Evolutionary conservation across 2,888 invertebrate species (phyloP), one percentile per base, ranked within the genome.

Genomic region (Drosophila subquinaria): DNA sequence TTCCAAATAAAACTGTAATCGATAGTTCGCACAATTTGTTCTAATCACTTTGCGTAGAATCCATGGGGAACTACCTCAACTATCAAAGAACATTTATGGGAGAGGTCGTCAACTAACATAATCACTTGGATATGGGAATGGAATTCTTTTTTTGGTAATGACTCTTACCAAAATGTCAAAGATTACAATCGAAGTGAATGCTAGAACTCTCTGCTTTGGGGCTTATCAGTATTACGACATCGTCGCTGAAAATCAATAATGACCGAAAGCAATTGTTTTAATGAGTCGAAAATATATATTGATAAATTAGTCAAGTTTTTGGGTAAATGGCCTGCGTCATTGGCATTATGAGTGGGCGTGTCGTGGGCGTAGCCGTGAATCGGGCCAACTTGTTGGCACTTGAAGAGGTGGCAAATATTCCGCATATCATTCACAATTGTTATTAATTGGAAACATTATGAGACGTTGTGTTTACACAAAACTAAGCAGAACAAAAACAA

Each of bases 401-500:
- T 36, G 73, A 27, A 40, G 57, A 47, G 61, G 42, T 47, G 76
- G 76, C 42, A 62, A 60, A 78, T 69, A 65, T 73, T 77, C 47
- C 17, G 64, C 76, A 57, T 69, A 77, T 76, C 69, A 78, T 69
- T 73, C 73, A 62, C 81, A 87, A 81, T 88, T 85, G 79, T 84
- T 84, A 84, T 88, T 84, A 84, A 84, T 88, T 85, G 71, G 57
- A 72, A 88, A 88, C 83, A 88, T 85, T 82, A 75, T 79, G 76
- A 64, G 69, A 77, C 66, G 59, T 38, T 70, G 56, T 88, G 88
- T 84, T 88, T 85, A 85, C 88, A 75, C 72, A 75, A 72, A 69
- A 61, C 61, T 23, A 11, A 27, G 30, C 30, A 38, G 23, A 38
- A 11, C n/a, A 10, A 36, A 50, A 62, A 42, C 36, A 45, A 60